phyloP scores from a whole-genome alignment of 2,113 vertebrate genomes.

The Cinclus mexicanus region DNA sequence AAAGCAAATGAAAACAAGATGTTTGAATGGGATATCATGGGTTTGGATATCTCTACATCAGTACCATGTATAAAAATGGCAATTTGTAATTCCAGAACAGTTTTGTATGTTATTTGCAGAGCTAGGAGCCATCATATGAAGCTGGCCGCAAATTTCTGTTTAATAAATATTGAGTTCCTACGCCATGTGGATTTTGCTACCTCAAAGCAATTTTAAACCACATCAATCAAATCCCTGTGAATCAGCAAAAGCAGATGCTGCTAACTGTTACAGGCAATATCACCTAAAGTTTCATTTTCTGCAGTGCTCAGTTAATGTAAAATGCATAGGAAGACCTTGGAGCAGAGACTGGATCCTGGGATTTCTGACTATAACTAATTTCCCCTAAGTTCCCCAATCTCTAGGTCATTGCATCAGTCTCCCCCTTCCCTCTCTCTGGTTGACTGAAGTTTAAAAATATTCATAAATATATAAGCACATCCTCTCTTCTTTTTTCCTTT shows the following conservation, averaged over 20 bases:
- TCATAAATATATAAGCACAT: background rate
- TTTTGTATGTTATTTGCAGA: background rate
- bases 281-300: slow-evolving; percentile 15
- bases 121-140: background rate
- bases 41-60: background rate
- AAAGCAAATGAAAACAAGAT: background rate
- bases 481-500: background rate
- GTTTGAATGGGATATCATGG: background rate
- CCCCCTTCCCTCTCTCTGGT: background rate
- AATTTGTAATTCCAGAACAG: background rate
- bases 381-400: background rate
- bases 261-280: slow-evolving; percentile 18
- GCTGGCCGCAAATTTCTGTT: background rate
- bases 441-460: background rate
- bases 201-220: slow-evolving; percentile 50
- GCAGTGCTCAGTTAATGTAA: slow-evolving; percentile 16
- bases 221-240: slow-evolving; percentile 45
- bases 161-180: slow-evolving; percentile 7
- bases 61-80: background rate
- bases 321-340: background rate
- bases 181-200: slow-evolving; percentile 32
- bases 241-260: slow-evolving; percentile 52
- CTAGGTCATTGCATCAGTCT: background rate
- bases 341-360: background rate
- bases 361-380: background rate